Conservation (phyloP, 2,888 invertebrate genomes). For the Leptopilina myrica region DNA sequence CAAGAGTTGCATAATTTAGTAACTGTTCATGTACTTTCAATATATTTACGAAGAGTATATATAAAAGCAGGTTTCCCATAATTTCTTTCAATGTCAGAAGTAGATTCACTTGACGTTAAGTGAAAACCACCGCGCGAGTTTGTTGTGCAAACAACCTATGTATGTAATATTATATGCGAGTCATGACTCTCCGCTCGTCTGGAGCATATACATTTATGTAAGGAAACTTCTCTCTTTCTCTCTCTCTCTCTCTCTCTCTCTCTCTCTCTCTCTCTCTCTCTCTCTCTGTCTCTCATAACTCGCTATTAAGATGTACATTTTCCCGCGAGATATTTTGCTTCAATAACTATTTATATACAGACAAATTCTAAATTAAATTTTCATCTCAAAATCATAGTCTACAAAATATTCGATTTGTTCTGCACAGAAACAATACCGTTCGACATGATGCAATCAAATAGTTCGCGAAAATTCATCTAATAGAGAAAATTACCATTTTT, state of each 20-base stretch:
- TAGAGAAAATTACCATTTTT: neutral
- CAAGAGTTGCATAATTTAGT: neutral
- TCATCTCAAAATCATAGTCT: slow-evolving; percentile 9
- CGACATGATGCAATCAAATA: neutral
- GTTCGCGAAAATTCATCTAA: neutral
- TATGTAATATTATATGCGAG: slow-evolving; percentile 35
- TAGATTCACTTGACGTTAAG: slow-evolving; percentile 20
- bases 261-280: neutral
- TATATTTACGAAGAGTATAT: neutral
- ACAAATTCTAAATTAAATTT: slow-evolving; percentile 28
- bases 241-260: too few relatives aligned
- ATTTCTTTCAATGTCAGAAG: slow-evolving; percentile 18
- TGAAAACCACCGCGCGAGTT: slow-evolving; percentile 16
- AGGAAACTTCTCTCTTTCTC: slow-evolving; percentile 12
- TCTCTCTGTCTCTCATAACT: neutral
- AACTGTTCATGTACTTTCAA: neutral
- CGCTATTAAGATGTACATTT: slow-evolving; percentile 34
- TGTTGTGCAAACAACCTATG: slow-evolving; percentile 19
- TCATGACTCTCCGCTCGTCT: slow-evolving; percentile 14
- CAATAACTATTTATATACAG: slow-evolving; percentile 4
- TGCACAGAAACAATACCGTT: slow-evolving; percentile 17
- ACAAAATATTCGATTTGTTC: slow-evolving; percentile 16
- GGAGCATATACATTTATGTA: neutral
- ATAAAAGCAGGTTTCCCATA: slow-evolving; percentile 1
- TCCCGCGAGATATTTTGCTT: slow-evolving; percentile 21